phyloP scores from a whole-genome alignment of 2,888 invertebrate species.

The Agrypnus murinus region DNA sequence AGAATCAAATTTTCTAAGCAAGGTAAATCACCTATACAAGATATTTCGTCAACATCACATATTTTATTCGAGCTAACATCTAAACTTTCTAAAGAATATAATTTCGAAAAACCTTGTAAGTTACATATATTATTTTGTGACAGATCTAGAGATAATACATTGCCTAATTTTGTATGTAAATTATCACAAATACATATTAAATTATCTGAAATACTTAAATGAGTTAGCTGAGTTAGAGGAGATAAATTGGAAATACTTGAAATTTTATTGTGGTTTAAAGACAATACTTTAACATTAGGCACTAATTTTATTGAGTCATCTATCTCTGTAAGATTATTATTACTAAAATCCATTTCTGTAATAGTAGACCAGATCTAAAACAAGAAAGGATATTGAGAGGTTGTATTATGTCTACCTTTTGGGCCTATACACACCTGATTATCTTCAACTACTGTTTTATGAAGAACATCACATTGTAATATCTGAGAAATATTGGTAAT shows the following conservation, averaged over 20 bases:
- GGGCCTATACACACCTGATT: constrained; percentile 64
- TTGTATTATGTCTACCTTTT: too few relatives aligned
- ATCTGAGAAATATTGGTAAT: constrained; percentile 84
- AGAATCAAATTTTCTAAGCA: constrained; percentile 90
- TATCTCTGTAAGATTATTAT: constrained; percentile 84
- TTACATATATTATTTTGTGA: constrained; percentile 88
- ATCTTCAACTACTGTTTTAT: constrained; percentile 74
- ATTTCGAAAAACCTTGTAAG: constrained; percentile 83
- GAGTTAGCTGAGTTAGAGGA: constrained; percentile 83
- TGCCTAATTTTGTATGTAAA: constrained; percentile 90
- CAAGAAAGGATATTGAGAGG: constrained; percentile 44
- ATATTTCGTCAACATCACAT: constrained; percentile 86
- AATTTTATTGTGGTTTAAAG: constrained; percentile 87
- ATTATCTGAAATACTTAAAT: constrained; percentile 88
- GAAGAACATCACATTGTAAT: constrained; percentile 88
- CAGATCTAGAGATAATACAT: constrained; percentile 88
- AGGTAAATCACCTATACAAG: constrained; percentile 86
- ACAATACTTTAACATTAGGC: constrained; percentile 81
- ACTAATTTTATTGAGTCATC: constrained; percentile 87
- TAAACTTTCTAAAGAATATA: constrained; percentile 90
- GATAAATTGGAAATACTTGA: constrained; percentile 84
- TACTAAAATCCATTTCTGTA: constrained; percentile 83
- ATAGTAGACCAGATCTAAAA: constrained; percentile 82
- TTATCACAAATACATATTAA: constrained; percentile 81
- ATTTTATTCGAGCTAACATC: constrained; percentile 92